These are phyloP conservation scores for Halichoerus grypus DNA, from an alignment of 2,113 vertebrate genomes.

Conservation along the genomic window DNA sequence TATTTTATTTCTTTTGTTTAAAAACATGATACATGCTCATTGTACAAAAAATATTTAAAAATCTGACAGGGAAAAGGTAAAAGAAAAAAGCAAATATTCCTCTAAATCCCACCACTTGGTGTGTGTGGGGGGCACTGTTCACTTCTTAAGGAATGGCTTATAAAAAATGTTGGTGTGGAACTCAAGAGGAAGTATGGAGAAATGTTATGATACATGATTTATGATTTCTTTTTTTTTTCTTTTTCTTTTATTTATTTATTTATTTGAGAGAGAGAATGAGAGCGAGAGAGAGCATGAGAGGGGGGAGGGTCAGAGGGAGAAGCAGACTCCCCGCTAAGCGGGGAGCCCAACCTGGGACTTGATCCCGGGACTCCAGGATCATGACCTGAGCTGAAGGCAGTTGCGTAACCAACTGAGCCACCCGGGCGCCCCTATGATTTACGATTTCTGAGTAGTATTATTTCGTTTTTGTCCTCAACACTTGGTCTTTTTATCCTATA, in stretches of 20 bases:
- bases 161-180: background rate
- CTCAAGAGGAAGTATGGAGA: background rate
- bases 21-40: background rate
- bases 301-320: no score
- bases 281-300: no score
- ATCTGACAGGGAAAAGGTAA: background rate
- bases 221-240: background rate
- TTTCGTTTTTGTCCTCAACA: background rate
- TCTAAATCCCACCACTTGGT: background rate
- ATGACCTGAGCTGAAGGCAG: no score
- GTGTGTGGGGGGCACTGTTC: background rate
- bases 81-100: background rate
- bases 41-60: background rate
- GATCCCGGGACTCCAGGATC: no score
- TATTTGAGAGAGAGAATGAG: no score
- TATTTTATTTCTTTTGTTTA: background rate
- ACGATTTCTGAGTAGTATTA: background rate
- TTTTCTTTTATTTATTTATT: no score
- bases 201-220: background rate
- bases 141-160: background rate
- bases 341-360: no score
- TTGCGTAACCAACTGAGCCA: no score
- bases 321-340: no score
- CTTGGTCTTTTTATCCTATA: background rate
- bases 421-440: background rate